These are phyloP conservation scores for Kryphioiulus occultus DNA, from an alignment of 2,888 invertebrate species.

Conservation along the genomic window DNA sequence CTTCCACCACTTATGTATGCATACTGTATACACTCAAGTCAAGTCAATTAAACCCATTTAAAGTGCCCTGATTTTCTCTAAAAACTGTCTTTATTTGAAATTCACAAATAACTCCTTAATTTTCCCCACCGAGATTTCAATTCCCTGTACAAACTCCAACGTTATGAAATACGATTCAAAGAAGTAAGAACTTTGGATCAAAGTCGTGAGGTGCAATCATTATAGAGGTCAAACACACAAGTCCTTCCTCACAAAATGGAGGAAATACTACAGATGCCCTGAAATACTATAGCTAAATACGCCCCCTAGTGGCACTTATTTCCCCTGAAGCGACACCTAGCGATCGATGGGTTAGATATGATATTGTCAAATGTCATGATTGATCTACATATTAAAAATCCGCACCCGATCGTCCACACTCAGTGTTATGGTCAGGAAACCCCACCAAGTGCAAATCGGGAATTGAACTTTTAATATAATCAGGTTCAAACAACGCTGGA, in stretches of 20 bases:
- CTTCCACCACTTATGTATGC: too few species aligned
- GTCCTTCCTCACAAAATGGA: background rate
- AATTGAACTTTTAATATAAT: constrained; percentile 33
- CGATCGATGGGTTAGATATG: background rate
- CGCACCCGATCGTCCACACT: background rate
- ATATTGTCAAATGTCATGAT: background rate
- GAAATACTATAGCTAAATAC: background rate
- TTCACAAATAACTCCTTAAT: too few species aligned
- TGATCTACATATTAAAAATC: background rate
- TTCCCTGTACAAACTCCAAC: too few species aligned
- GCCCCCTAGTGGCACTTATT: background rate
- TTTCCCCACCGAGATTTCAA: too few species aligned
- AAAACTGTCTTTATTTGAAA: too few species aligned
- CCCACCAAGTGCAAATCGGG: constrained; percentile 22
- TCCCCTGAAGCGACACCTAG: background rate
- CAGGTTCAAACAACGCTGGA: background rate
- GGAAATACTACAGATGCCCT: too few species aligned
- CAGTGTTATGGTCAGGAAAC: background rate
- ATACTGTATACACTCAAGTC: too few species aligned
- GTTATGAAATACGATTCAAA: too few species aligned
- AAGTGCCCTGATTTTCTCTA: too few species aligned
- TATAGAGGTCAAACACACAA: background rate
- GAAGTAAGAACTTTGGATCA: too few species aligned
- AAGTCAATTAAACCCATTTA: too few species aligned
- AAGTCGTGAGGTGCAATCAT: too few species aligned